Evolutionary conservation across 2,888 invertebrate species (phyloP), one percentile per base, ranked within the genome.

Genomic region (Dendrolimus houi): DNA sequence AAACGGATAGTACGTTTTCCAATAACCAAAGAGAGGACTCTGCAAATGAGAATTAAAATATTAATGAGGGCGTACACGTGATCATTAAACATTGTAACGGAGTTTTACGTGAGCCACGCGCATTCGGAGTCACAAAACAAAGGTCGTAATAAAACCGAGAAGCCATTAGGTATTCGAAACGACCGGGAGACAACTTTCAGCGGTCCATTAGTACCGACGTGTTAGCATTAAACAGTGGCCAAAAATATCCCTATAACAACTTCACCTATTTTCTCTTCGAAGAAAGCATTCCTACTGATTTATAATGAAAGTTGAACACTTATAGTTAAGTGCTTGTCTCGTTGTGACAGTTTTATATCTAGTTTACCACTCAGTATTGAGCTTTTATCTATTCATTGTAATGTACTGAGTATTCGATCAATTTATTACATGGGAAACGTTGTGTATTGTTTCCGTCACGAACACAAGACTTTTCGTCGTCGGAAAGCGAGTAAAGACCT

Each of bases 41-140:
- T 47, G 9, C 10, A 47, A 47, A 47, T 47, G 47, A 47, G 12
- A 47, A 9, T 12, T 47, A 47, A 47, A 47, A 47, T 47, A 47
- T 47, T 47, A 47, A 47, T 47, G 47, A 47, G 12, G 47, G 9
- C 54, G 76, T 71, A 71, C 71, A 74, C 68, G 66, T 65, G 74
- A 72, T 71, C 73, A 77, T 80, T 81, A 79, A 70, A 68, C 67
- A 69, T 68, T 65, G 77, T 76, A 74, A 74, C 65, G 70, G 70
- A 67, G 71, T 70, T 67, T 71, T 68, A 68, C 64, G 62, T 56
- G 60, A 63, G 64, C 60, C 61, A 62, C 66, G 70, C 65, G 66
- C 61, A 57, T 63, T 64, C 64, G 66, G 65, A 67, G 55, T 59
- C 56, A 66, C 66, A 66, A 66, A 72, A 76, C 77, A 72, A 75